Conservation (phyloP, 2,888 invertebrate species). For the Sturmia bella region DNA sequence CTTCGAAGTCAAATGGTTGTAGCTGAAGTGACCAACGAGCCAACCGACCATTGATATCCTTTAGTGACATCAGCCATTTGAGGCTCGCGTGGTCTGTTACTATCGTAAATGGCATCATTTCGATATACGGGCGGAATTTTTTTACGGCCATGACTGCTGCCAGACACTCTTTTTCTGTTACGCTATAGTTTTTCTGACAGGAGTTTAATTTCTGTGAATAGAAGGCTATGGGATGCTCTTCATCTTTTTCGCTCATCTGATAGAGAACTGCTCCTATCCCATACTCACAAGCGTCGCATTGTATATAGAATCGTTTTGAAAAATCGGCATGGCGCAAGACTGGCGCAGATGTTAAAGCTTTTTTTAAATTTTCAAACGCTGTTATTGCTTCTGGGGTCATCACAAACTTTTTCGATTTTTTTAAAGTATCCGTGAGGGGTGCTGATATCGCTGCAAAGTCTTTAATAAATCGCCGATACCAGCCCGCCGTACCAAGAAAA, state of each 20-base stretch:
- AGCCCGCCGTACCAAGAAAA: background rate
- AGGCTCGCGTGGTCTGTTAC: constrained; percentile 74
- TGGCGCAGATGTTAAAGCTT: constrained; percentile 3
- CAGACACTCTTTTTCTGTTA: too few relatives aligned
- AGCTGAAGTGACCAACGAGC: constrained; percentile 71
- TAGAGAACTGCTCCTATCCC: background rate
- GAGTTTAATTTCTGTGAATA: background rate
- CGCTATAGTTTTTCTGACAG: background rate
- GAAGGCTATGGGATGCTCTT: background rate
- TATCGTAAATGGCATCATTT: too few relatives aligned
- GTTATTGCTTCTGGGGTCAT: background rate
- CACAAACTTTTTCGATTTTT: background rate
- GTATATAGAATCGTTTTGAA: background rate
- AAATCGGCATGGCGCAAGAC: background rate
- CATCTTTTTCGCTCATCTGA: background rate
- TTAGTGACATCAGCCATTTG: constrained; percentile 72
- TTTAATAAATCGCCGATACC: constrained; percentile 1
- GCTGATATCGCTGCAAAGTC: background rate
- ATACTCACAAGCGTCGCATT: background rate
- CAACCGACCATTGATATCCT: constrained; percentile 73
- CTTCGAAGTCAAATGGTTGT: constrained; percentile 28
- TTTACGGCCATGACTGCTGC: constrained; percentile 34
- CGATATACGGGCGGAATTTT: constrained; percentile 62
- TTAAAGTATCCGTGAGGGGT: constrained; percentile 13
- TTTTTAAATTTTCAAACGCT: constrained; percentile 37